phyloP scores from a whole-genome alignment of 2,888 invertebrate genomes.

The Pseudanteris insignis region DNA sequence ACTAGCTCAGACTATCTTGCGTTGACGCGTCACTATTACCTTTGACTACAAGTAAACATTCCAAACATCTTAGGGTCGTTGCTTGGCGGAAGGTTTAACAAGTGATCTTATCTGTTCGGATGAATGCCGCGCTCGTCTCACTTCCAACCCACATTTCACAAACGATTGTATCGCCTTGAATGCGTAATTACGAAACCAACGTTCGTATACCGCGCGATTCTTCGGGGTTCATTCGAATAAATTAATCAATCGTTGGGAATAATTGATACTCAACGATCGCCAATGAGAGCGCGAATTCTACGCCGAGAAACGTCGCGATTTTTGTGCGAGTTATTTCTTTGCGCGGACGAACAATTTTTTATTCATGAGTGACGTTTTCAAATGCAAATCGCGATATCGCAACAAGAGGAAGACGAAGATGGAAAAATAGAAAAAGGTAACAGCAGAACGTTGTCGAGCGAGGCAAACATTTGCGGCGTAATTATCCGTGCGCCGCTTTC shows the following conservation, averaged over 20 bases:
- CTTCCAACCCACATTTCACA: constrained; percentile 50
- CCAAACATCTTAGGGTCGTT: constrained; percentile 48
- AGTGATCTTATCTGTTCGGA: constrained; percentile 64
- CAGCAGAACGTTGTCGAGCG: too few species aligned
- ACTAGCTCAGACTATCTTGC: constrained; percentile 4
- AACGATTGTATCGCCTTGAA: constrained; percentile 53
- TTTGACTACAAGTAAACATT: constrained; percentile 48
- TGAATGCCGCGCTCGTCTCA: constrained; percentile 59
- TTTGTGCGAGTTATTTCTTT: background rate
- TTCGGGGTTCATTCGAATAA: constrained; percentile 1
- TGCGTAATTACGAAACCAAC: constrained; percentile 46
- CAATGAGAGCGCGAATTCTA: too few species aligned
- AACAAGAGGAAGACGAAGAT: too few species aligned
- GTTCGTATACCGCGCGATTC: constrained; percentile 6
- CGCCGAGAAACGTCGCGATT: too few species aligned
- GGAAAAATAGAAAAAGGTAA: too few species aligned
- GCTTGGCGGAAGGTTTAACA: constrained; percentile 61
- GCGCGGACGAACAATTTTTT: background rate
- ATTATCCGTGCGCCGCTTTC: too few species aligned
- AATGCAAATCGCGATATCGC: too few species aligned
- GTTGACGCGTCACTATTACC: constrained; percentile 14
- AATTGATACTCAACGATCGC: background rate
- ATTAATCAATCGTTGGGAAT: constrained; percentile 10
- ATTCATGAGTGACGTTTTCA: background rate
- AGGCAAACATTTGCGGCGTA: too few species aligned